Evolutionary conservation across 2,113 vertebrate genomes (phyloP).

Genomic region (Lampris incognitus): DNA sequence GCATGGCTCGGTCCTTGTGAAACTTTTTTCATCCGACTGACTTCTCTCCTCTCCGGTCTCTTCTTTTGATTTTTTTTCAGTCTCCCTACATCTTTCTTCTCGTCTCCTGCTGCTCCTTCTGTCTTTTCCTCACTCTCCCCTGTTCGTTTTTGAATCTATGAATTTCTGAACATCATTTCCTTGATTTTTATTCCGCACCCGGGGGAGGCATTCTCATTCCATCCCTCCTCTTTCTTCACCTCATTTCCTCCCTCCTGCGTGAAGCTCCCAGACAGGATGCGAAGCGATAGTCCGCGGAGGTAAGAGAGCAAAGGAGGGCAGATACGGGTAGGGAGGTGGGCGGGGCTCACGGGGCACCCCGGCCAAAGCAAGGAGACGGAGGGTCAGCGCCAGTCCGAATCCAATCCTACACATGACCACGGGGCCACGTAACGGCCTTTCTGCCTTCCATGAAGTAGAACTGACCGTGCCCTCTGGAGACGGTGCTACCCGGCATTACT

Average conservation of each 20-base stretch:
- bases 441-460: slow-evolving; percentile 42
- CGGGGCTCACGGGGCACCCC: neutral
- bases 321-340: neutral
- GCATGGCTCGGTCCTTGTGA: slow-evolving; percentile 7
- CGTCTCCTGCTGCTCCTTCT: neutral
- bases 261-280: slow-evolving; percentile 72
- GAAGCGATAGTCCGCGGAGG: slow-evolving; percentile 70
- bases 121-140: slow-evolving; percentile 49
- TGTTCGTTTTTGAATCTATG: slow-evolving; percentile 85
- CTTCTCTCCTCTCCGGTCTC: slow-evolving; percentile 19
- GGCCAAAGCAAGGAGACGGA: slow-evolving; percentile 22
- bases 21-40: slow-evolving; percentile 3
- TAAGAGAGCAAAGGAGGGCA: slow-evolving; percentile 11
- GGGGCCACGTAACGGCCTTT: slow-evolving; percentile 28
- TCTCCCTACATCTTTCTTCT: slow-evolving; percentile 24
- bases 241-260: slow-evolving; percentile 78
- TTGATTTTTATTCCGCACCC: slow-evolving; percentile 76
- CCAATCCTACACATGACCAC: slow-evolving; percentile 53
- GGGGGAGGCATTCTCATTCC: slow-evolving; percentile 80
- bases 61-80: neutral
- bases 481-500: slow-evolving; percentile 35
- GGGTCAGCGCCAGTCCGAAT: slow-evolving; percentile 58
- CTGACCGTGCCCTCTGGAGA: slow-evolving; percentile 58
- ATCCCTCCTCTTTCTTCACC: slow-evolving; percentile 75
- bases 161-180: slow-evolving; percentile 85